These are phyloP conservation scores for Thymelicus lineola DNA, from an alignment of 2,888 invertebrate species.

Conservation along the genomic window DNA sequence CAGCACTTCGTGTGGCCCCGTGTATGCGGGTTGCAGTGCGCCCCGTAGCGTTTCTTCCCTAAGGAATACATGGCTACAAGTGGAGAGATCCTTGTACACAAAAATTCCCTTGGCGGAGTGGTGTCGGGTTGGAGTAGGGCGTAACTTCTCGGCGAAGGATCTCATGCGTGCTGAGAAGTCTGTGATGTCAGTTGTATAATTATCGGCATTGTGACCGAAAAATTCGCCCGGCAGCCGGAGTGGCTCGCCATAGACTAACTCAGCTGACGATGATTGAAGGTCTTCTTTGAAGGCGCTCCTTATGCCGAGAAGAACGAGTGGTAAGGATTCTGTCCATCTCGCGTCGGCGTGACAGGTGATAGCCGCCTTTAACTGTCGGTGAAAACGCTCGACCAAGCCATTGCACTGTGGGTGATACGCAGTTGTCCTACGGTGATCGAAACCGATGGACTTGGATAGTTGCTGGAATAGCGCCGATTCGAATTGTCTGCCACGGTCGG, in stretches of 20 bases:
- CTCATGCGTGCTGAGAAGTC: not conserved
- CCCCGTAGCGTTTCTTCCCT: constrained; percentile 45
- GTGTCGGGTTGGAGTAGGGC: not conserved
- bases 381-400: constrained; percentile 15
- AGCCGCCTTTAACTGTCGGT: too few relatives aligned
- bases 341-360: not conserved
- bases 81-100: not conserved
- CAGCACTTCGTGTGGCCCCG: constrained; percentile 48
- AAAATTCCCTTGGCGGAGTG: not conserved
- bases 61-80: constrained; percentile 45
- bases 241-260: not conserved
- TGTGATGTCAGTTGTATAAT: not conserved
- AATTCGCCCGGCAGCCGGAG: constrained; percentile 5
- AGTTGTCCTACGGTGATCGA: not conserved
- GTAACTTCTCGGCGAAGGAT: not conserved
- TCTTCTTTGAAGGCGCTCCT: not conserved
- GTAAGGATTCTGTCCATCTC: not conserved
- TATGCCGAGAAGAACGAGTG: not conserved
- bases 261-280: not conserved
- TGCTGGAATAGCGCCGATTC: constrained; percentile 7
- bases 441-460: not conserved
- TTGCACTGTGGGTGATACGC: constrained; percentile 23
- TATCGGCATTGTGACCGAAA: not conserved
- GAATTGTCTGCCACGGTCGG: constrained; percentile 6
- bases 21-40: constrained; percentile 47